A percentile compares a stretch with the other conserved stretches of the same genome.
Evolutionary conservation across 2,888 invertebrate genomes (phyloP).

Genomic region (Seira ritae): DNA sequence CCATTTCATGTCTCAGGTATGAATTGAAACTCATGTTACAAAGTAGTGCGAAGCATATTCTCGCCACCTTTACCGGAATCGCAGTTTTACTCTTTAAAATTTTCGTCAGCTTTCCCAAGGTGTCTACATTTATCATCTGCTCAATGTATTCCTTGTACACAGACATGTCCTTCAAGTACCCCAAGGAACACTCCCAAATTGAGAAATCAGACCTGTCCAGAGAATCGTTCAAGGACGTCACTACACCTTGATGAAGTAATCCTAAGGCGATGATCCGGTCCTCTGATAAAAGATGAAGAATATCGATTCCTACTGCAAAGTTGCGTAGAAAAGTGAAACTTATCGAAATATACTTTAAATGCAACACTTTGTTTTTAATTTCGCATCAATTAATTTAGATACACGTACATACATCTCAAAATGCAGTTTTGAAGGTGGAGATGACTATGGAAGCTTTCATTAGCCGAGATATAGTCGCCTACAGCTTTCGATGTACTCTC

Average conservation of each 20-base stretch:
- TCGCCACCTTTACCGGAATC: conserved; percentile 59
- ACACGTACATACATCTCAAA: conserved; percentile 42
- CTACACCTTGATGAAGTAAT: conserved; percentile 53
- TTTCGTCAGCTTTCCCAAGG: conserved; percentile 46
- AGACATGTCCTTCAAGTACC: conserved; percentile 53
- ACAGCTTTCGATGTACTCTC: neutral
- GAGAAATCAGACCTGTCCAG: conserved; percentile 50
- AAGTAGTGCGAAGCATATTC: conserved; percentile 46
- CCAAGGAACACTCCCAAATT: conserved; percentile 50
- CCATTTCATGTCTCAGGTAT: conserved; percentile 32
- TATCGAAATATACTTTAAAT: neutral
- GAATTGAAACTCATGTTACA: conserved; percentile 61
- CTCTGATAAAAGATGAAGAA: conserved; percentile 62
- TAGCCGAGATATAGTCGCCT: conserved; percentile 33
- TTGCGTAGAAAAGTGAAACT: neutral
- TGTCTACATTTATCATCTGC: conserved; percentile 50
- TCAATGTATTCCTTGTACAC: conserved; percentile 50
- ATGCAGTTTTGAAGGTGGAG: conserved; percentile 48
- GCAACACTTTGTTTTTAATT: neutral
- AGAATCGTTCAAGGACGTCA: conserved; percentile 43
- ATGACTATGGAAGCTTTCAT: conserved; percentile 26
- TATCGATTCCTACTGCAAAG: conserved; percentile 53
- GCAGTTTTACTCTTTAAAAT: conserved; percentile 58
- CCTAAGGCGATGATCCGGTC: conserved; percentile 38
- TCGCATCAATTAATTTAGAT: neutral